These are phyloP conservation scores for Sinonovacula constricta DNA, from an alignment of 1,140 invertebrate genomes.

Conservation along the genomic window DNA sequence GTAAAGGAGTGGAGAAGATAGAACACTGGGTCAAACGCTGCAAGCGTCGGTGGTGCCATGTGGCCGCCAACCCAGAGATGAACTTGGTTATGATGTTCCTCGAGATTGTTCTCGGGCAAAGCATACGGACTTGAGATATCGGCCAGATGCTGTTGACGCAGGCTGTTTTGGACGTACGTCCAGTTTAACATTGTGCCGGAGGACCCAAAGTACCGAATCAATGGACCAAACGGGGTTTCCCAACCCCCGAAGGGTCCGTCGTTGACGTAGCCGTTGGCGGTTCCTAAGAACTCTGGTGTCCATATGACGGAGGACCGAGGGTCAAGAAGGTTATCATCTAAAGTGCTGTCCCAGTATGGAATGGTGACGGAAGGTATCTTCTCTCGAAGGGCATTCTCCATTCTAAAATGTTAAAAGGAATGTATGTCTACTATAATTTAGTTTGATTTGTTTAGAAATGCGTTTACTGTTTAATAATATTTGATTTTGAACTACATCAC, in stretches of 20 bases:
- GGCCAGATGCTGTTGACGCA: conserved; percentile 51
- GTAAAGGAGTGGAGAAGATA: conserved; percentile 61
- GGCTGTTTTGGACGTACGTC: conserved; percentile 48
- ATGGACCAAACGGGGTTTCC: conserved; percentile 59
- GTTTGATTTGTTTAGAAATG: too few species aligned
- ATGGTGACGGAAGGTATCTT: conserved; percentile 68
- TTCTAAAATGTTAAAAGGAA: conserved; percentile 53
- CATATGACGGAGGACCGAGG: conserved; percentile 76
- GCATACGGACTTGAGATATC: conserved; percentile 60
- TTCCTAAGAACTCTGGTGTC: conserved; percentile 75
- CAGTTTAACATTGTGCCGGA: conserved; percentile 56
- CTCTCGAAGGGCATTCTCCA: conserved; percentile 68
- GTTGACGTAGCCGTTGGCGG: conserved; percentile 75
- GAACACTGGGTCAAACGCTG: conserved; percentile 61
- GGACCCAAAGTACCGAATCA: conserved; percentile 57
- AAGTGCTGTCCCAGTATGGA: conserved; percentile 78
- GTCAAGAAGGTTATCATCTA: conserved; percentile 73
- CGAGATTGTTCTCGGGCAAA: conserved; percentile 55
- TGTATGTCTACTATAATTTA: too few species aligned
- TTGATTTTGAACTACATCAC: too few species aligned
- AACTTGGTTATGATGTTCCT: conserved; percentile 58
- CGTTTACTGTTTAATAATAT: too few species aligned
- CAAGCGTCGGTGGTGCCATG: conserved; percentile 54
- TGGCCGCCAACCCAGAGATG: conserved; percentile 60
- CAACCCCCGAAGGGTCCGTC: conserved; percentile 75